These are phyloP conservation scores for Drosophila paulistorum DNA, from an alignment of 1,140 invertebrate genomes.

Conservation along the genomic window DNA sequence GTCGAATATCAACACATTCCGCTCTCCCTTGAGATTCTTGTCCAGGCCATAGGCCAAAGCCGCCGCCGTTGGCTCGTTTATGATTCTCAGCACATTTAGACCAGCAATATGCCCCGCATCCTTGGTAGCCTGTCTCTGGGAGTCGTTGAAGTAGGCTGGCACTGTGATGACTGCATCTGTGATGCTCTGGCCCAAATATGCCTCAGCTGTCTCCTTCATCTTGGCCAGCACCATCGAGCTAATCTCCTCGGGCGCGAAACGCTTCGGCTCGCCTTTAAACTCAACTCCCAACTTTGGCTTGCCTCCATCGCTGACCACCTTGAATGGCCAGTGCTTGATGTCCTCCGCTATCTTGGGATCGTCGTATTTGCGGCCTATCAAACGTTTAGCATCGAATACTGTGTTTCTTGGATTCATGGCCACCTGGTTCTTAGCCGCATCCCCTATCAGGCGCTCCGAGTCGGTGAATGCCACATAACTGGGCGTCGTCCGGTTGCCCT, in stretches of 20 bases:
- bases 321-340: slow-evolving; percentile 91
- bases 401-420: slow-evolving; percentile 81
- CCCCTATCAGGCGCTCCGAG: slow-evolving; percentile 96
- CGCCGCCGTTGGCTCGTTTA: slow-evolving; percentile 90
- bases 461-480: slow-evolving; percentile 98
- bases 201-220: slow-evolving; percentile 92
- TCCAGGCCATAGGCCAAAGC: slow-evolving; percentile 90
- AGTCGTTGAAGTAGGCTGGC: slow-evolving; percentile 87
- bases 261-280: slow-evolving; percentile 89
- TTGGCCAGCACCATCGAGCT: slow-evolving; percentile 91
- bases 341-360: slow-evolving; percentile 89
- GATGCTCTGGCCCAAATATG: slow-evolving; percentile 88
- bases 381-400: slow-evolving; percentile 84
- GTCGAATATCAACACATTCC: slow-evolving; percentile 90
- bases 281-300: slow-evolving; percentile 89
- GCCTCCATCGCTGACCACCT: slow-evolving; percentile 86
- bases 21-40: slow-evolving; percentile 90
- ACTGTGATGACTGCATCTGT: slow-evolving; percentile 86
- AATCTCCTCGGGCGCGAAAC: slow-evolving; percentile 90
- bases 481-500: slow-evolving; percentile 97
- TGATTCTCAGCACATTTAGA: slow-evolving; percentile 88
- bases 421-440: slow-evolving; percentile 91
- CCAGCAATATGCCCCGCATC: slow-evolving; percentile 88
- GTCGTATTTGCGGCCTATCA: slow-evolving; percentile 88
- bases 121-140: slow-evolving; percentile 87